phyloP scores from a whole-genome alignment of 2,888 invertebrate species.

The Polylopha cassiicola region DNA sequence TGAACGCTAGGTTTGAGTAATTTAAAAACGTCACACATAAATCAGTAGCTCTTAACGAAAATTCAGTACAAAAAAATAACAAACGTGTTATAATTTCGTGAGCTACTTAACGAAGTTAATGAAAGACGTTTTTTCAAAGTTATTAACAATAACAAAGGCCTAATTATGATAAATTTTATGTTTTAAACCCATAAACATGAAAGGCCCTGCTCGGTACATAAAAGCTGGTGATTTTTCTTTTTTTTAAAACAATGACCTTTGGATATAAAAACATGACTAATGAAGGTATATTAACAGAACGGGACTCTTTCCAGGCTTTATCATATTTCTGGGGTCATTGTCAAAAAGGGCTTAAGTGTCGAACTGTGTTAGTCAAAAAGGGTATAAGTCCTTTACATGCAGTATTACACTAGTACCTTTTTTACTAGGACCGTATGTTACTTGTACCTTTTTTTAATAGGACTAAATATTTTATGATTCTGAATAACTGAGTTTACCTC shows the following conservation, averaged over 20 bases:
- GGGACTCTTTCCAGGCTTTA: conserved; percentile 42
- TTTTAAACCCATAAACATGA: conserved; percentile 4
- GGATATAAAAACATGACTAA: conserved; percentile 47
- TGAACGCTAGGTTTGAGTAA: too few species aligned
- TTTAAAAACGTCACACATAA: too few species aligned
- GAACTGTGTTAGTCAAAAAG: too few species aligned
- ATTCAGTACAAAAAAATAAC: too few species aligned
- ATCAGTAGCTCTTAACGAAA: too few species aligned
- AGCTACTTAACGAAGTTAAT: too few species aligned
- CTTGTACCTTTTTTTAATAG: not conserved
- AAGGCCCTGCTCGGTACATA: not conserved
- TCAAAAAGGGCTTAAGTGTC: too few species aligned
- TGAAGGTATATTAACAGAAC: conserved; percentile 47
- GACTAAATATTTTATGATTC: conserved; percentile 21
- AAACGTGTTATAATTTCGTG: too few species aligned
- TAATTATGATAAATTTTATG: too few species aligned
- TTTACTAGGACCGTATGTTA: not conserved
- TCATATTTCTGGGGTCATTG: conserved; percentile 45
- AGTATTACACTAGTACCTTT: not conserved
- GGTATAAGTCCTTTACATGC: too few species aligned
- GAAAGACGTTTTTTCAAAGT: too few species aligned
- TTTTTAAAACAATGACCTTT: conserved; percentile 34
- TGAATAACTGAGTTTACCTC: conserved; percentile 40
- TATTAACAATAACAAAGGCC: too few species aligned
- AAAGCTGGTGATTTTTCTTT: conserved; percentile 27